phyloP scores from a whole-genome alignment of 2,888 invertebrate species.

The Drosophila hawaiiensis region DNA sequence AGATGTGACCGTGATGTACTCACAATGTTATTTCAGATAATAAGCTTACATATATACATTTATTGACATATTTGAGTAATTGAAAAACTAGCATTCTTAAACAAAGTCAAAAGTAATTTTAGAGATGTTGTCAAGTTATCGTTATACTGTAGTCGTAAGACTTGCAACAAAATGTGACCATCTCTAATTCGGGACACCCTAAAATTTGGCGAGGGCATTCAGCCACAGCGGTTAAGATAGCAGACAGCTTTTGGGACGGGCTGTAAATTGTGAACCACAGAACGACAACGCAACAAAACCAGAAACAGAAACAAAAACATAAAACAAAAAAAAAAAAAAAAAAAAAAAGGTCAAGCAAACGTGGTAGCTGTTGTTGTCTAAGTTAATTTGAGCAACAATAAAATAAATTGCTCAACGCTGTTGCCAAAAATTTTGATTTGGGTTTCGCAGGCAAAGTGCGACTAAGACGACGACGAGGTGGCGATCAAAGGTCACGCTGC shows the following conservation, averaged over 20 bases:
- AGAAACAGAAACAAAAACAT: conserved; percentile 11
- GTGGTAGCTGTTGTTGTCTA: conserved; percentile 47
- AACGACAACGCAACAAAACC: conserved; percentile 23
- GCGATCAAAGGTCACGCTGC: conserved; percentile 54
- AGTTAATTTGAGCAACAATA: conserved; percentile 60
- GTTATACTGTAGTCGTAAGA: conserved; percentile 3
- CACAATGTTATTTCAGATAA: not conserved
- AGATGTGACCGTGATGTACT: conserved; percentile 14
- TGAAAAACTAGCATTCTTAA: fast-evolving
- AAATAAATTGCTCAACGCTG: conserved; percentile 60
- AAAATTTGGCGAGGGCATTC: conserved; percentile 8
- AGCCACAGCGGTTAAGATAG: not conserved
- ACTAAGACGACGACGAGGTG: conserved; percentile 1
- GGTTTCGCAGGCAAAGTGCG: conserved; percentile 28
- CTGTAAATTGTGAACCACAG: conserved; percentile 11
- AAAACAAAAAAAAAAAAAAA: conserved; percentile 26
- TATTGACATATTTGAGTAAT: not conserved
- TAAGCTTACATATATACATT: not conserved
- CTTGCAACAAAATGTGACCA: conserved; percentile 3
- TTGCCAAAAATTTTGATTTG: conserved; percentile 55
- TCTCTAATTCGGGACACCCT: conserved; percentile 25
- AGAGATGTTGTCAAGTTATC: not conserved
- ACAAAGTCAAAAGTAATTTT: not conserved
- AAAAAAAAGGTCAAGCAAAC: conserved; percentile 43
- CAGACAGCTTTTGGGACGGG: not conserved